A percentile compares a stretch with the other conserved stretches of the same genome.
These are phyloP conservation scores for Aspidiotus rigidus DNA, from an alignment of 2,888 invertebrate genomes.

Conservation along the genomic window DNA sequence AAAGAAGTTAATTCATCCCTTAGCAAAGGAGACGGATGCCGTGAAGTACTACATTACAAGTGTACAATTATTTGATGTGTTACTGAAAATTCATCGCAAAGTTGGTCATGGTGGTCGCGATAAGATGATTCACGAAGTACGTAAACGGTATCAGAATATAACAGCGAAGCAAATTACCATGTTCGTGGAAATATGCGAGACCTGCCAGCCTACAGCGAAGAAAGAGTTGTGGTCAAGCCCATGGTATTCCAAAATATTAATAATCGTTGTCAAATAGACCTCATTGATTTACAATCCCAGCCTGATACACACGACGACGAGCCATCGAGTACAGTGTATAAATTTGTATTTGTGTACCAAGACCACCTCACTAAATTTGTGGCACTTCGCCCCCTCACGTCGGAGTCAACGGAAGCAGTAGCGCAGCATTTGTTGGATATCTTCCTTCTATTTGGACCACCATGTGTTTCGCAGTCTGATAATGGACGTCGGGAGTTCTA, in stretches of 20 bases:
- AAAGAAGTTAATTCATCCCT: background rate
- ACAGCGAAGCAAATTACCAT: background rate
- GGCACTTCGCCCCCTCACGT: too few relatives aligned
- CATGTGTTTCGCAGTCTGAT: background rate
- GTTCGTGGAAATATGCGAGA: background rate
- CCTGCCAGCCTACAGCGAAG: background rate
- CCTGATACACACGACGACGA: background rate
- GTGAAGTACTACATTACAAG: background rate
- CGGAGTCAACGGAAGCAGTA: too few relatives aligned
- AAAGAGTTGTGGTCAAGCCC: background rate
- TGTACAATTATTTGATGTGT: background rate
- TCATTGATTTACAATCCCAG: background rate
- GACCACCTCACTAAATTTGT: background rate
- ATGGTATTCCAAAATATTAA: background rate
- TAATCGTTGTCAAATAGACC: background rate
- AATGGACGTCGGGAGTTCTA: background rate
- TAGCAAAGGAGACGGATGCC: background rate
- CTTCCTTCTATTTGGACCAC: too few relatives aligned
- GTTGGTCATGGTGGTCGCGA: slow-evolving; percentile 15
- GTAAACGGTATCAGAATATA: background rate
- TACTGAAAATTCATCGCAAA: background rate
- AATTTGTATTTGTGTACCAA: background rate
- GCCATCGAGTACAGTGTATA: background rate
- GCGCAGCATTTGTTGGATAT: too few relatives aligned
- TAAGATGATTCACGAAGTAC: slow-evolving; percentile 3